These are phyloP conservation scores for Tridacna gigas DNA, from an alignment of 2,888 invertebrate genomes.

Conservation along the genomic window DNA sequence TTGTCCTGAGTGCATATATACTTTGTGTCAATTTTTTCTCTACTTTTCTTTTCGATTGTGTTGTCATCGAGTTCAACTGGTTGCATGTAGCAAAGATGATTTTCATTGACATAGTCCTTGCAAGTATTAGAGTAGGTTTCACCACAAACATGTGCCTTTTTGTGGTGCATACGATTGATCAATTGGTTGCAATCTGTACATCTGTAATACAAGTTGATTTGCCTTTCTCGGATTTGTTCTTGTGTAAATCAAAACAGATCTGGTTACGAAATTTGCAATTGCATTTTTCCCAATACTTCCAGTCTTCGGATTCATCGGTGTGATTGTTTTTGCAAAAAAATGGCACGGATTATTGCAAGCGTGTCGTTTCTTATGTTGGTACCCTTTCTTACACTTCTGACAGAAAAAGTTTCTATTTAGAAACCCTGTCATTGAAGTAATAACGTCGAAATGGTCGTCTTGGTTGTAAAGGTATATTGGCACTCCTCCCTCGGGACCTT, in stretches of 20 bases:
- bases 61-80: conserved; percentile 17
- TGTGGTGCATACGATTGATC: no score
- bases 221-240: conserved; percentile 25
- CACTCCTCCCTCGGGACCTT: no score
- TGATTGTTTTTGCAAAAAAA: conserved; percentile 47
- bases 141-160: no score
- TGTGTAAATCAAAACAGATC: conserved; percentile 24
- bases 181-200: no score
- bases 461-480: no score
- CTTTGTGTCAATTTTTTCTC: not conserved
- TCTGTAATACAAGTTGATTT: conserved; percentile 35
- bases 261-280: conserved; percentile 37
- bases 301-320: conserved; percentile 27
- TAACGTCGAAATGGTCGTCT: conserved; percentile 55
- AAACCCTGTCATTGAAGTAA: conserved; percentile 56
- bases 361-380: conserved; percentile 55
- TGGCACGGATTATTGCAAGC: conserved; percentile 54
- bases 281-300: conserved; percentile 33
- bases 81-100: conserved; percentile 38
- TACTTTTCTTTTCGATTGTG: no score
- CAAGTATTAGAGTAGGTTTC: no score
- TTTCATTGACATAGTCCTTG: conserved; percentile 24
- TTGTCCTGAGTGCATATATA: conserved; percentile 22
- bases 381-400: conserved; percentile 57
- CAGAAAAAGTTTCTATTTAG: conserved; percentile 51